Percentiles rank a stretch among this genome's conserved stretches.
Evolutionary conservation across 2,888 invertebrate genomes (phyloP).

Genomic region (Mimachlamys varia): DNA sequence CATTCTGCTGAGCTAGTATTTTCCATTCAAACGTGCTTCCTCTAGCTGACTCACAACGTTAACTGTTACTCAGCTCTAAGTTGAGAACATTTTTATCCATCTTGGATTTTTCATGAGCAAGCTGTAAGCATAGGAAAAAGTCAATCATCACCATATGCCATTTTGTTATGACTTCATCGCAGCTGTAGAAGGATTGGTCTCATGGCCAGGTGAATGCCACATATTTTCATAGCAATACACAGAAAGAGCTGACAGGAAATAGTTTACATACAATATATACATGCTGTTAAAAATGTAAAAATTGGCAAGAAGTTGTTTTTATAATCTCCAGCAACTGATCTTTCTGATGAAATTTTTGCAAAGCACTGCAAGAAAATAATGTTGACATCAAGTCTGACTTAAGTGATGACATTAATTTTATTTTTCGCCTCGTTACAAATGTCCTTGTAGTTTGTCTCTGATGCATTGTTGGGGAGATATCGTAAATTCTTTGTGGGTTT

Average conservation of each 20-base stretch:
- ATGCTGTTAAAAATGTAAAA: background rate
- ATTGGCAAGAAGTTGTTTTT: background rate
- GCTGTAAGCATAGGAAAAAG: background rate
- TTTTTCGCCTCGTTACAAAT: background rate
- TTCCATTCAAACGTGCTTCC: no score
- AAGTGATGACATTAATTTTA: background rate
- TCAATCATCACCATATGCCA: background rate
- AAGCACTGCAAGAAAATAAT: conserved; percentile 22
- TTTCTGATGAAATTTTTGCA: conserved; percentile 3
- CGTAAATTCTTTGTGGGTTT: background rate
- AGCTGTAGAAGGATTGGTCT: conserved; percentile 3
- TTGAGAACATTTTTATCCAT: background rate
- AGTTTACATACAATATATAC: background rate
- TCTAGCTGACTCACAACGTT: no score
- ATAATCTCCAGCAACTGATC: background rate
- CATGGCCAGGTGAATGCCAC: background rate
- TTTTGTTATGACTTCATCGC: conserved; percentile 1
- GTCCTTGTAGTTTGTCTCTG: background rate
- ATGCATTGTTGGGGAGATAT: background rate
- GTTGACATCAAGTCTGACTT: conserved; percentile 15
- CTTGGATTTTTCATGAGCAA: background rate
- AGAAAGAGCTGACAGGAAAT: background rate
- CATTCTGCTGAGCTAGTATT: no score
- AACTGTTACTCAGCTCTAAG: no score
- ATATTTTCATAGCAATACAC: background rate